Conservation (phyloP, 2,113 vertebrate genomes). For the Planiliza haematocheilus region DNA sequence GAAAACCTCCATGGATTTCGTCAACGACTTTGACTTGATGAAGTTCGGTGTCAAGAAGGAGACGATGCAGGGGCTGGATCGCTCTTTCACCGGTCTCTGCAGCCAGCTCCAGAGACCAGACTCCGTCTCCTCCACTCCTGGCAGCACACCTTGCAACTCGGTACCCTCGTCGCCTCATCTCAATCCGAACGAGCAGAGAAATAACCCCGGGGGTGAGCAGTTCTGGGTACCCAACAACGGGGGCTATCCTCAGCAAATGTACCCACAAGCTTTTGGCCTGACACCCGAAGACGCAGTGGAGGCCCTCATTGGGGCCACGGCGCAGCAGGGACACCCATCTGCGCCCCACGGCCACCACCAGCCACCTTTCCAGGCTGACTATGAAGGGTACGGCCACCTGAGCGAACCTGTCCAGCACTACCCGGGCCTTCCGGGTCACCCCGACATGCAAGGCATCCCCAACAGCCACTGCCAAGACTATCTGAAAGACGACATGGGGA, state of each 20-base stretch:
- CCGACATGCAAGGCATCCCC: slow-evolving; percentile 83
- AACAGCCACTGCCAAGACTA: slow-evolving; percentile 79
- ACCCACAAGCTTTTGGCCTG: slow-evolving; percentile 93
- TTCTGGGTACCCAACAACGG: slow-evolving; percentile 95
- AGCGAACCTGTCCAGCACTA: slow-evolving; percentile 79
- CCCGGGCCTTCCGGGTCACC: slow-evolving; percentile 74
- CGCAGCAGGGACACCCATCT: slow-evolving; percentile 82
- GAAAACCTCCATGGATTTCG: slow-evolving; percentile 93
- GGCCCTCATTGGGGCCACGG: slow-evolving; percentile 91
- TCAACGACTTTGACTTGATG: slow-evolving; percentile 93
- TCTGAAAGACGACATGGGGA: slow-evolving; percentile 83
- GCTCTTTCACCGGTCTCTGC: slow-evolving; percentile 92
- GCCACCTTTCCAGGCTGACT: slow-evolving; percentile 87
- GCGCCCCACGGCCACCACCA: slow-evolving; percentile 88
- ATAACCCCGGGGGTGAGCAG: slow-evolving; percentile 91
- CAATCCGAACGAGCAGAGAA: slow-evolving; percentile 91
- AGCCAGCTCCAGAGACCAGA: slow-evolving; percentile 93
- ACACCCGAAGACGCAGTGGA: slow-evolving; percentile 97
- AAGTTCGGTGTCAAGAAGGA: slow-evolving; percentile 99
- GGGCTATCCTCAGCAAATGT: slow-evolving; percentile 94
- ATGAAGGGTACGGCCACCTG: slow-evolving; percentile 81
- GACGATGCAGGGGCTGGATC: slow-evolving; percentile 89
- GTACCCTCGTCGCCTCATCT: slow-evolving; percentile 97
- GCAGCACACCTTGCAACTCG: slow-evolving; percentile 97
- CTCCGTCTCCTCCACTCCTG: slow-evolving; percentile 96